These are phyloP conservation scores for Notamacropus eugenii DNA, from an alignment of 2,797 vertebrate species.

Conservation along the genomic window DNA sequence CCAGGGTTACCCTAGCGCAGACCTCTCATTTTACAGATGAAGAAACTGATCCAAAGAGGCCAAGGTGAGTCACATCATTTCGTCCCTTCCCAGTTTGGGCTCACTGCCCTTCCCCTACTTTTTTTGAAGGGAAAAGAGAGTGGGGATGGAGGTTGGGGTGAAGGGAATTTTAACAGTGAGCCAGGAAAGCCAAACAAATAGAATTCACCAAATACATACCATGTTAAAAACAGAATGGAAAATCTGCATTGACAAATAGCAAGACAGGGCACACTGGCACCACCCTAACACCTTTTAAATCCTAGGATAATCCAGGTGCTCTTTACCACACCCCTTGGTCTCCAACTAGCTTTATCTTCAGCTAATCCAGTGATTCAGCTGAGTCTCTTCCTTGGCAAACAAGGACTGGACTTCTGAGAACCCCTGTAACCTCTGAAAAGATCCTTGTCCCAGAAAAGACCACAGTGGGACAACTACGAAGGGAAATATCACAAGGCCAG, in stretches of 20 bases:
- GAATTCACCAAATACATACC: neutral
- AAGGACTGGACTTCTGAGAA: neutral
- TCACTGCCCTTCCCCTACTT: neutral
- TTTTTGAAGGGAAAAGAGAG: neutral
- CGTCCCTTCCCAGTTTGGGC: neutral
- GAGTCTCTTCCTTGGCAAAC: neutral
- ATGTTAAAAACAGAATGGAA: neutral
- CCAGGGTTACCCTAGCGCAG: neutral
- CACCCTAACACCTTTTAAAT: neutral
- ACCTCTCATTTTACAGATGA: neutral
- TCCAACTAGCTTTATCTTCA: neutral
- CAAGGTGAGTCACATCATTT: neutral
- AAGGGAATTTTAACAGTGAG: neutral
- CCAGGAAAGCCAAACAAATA: neutral
- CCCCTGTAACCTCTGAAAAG: neutral
- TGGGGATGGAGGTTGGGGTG: neutral
- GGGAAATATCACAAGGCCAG: neutral
- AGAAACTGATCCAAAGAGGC: neutral
- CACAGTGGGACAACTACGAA: neutral
- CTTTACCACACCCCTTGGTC: constrained; percentile 33
- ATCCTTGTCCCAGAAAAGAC: neutral
- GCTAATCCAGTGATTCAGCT: neutral
- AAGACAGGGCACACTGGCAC: neutral
- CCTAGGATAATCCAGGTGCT: neutral
- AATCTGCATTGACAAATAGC: constrained; percentile 3